These are phyloP conservation scores for Loriculus beryllinus DNA, from an alignment of 2,797 vertebrate genomes.

Conservation along the genomic window DNA sequence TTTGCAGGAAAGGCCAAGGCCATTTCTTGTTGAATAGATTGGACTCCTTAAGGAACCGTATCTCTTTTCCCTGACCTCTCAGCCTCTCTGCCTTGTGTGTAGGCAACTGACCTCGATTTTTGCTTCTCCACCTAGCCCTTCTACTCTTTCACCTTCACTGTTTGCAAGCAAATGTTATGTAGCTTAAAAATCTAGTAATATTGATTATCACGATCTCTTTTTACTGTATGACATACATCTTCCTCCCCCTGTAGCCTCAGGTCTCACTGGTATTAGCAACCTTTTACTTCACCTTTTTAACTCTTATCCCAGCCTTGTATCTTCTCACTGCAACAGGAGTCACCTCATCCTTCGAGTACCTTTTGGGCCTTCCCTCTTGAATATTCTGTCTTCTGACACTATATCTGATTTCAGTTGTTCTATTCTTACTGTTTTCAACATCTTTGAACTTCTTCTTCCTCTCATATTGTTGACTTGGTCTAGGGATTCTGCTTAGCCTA, in stretches of 20 bases:
- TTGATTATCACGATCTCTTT: not conserved
- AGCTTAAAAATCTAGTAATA: not conserved
- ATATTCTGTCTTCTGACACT: not conserved
- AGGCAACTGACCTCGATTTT: not conserved
- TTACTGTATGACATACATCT: not conserved
- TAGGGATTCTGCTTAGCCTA: not conserved
- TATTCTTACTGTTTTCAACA: not conserved
- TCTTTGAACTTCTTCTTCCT: not conserved
- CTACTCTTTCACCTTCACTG: not conserved
- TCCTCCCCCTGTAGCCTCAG: not conserved
- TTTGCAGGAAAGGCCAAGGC: constrained; percentile 3
- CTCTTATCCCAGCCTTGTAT: not conserved
- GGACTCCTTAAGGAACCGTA: not conserved
- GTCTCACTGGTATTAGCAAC: not conserved
- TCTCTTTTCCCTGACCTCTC: not conserved
- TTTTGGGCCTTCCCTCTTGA: not conserved
- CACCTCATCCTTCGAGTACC: not conserved
- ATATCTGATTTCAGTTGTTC: not conserved
- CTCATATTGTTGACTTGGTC: not conserved
- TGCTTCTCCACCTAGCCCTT: not conserved
- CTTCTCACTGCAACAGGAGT: not conserved
- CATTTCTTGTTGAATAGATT: not conserved
- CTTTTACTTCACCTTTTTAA: not conserved
- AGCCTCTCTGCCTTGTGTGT: not conserved
- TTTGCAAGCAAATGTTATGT: not conserved